Percentiles rank a stretch among this genome's conserved stretches.
These are phyloP conservation scores for Rhinogobio ventralis DNA, from an alignment of 2,797 vertebrate species.

Conservation along the genomic window DNA sequence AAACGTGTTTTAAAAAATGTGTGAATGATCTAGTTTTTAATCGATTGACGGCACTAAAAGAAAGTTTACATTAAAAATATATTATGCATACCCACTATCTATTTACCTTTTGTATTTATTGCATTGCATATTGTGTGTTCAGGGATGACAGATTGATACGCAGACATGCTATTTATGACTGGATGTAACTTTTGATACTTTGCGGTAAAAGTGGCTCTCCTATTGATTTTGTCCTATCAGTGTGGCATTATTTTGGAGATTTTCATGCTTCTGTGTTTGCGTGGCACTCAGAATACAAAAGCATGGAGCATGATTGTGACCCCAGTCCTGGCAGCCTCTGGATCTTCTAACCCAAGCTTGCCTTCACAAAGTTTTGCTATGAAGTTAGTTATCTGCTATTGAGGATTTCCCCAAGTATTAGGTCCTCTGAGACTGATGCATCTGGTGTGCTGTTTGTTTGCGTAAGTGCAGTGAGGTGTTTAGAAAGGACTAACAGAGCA, in stretches of 20 bases:
- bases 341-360: slow-evolving; percentile 7
- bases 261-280: slow-evolving; percentile 33
- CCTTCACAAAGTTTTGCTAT: neutral
- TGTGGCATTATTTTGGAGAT: slow-evolving; percentile 39
- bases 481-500: slow-evolving; percentile 71
- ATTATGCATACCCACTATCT: too few relatives aligned
- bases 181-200: too few relatives aligned
- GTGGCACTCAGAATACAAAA: slow-evolving; percentile 18
- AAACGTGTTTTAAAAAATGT: too few relatives aligned
- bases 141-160: too few relatives aligned
- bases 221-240: too few relatives aligned
- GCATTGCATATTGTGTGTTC: too few relatives aligned
- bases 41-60: too few relatives aligned
- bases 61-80: too few relatives aligned
- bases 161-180: too few relatives aligned
- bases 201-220: too few relatives aligned
- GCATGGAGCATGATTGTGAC: slow-evolving; percentile 4
- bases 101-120: too few relatives aligned
- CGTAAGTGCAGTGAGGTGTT: slow-evolving; percentile 66
- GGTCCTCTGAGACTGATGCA: slow-evolving; percentile 41
- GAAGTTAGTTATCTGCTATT: neutral
- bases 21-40: too few relatives aligned
- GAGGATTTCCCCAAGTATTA: slow-evolving; percentile 5
- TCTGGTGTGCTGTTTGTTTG: slow-evolving; percentile 57
- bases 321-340: neutral